A percentile compares a stretch with the other conserved stretches of the same genome.
Conservation (phyloP, 2,113 vertebrate genomes). For the Clupea harengus region DNA sequence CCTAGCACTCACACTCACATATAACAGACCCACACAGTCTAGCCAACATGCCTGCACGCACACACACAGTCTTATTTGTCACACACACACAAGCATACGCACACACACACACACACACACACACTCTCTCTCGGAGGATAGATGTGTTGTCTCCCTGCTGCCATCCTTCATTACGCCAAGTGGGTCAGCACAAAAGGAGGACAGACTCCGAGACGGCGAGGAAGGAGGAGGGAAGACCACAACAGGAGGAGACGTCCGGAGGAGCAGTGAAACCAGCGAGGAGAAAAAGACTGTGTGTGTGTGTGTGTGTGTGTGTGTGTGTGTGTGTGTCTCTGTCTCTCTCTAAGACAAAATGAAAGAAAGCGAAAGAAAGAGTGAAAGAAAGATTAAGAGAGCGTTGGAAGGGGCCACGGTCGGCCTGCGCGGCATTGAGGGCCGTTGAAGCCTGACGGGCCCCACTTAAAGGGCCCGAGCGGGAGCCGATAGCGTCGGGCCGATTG, state of each 20-base stretch:
- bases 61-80: neutral
- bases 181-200: neutral
- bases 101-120: no score
- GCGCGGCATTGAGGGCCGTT: neutral
- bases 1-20: no score
- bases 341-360: neutral
- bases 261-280: neutral
- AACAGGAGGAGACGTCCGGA: neutral
- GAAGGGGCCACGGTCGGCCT: neutral
- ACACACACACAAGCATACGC: neutral
- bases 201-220: neutral
- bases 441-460: neutral
- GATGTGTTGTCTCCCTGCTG: neutral
- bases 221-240: neutral
- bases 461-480: conserved; percentile 28
- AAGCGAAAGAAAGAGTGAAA: neutral
- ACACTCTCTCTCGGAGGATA: neutral
- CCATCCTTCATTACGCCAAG: neutral
- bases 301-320: no score
- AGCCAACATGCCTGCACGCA: neutral
- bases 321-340: no score
- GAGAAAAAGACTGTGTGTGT: no score
- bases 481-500: conserved; percentile 36
- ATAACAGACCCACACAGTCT: no score
- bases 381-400: conserved; percentile 30